phyloP scores from a whole-genome alignment of 1,140 invertebrate species.

The Platyura marginata region DNA sequence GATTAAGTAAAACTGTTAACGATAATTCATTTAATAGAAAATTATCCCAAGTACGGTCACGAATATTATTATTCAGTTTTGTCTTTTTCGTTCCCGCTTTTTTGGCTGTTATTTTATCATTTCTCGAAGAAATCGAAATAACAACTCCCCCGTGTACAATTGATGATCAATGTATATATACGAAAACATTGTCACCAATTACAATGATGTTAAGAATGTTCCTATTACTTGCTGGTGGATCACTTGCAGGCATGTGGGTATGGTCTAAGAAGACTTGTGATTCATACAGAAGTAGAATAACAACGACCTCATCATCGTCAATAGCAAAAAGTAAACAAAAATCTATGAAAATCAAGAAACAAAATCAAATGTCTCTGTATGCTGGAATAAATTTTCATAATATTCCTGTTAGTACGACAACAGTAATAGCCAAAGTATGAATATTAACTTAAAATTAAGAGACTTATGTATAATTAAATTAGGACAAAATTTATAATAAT shows the following conservation, averaged over 20 bases:
- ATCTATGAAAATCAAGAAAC: conserved; percentile 4
- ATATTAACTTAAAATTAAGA: no score
- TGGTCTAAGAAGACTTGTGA: conserved; percentile 74
- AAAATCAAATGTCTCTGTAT: conserved; percentile 11
- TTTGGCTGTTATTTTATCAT: conserved; percentile 32
- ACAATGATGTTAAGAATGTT: conserved; percentile 45
- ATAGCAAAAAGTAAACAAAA: conserved; percentile 7
- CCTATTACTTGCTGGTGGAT: conserved; percentile 58
- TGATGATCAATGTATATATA: conserved; percentile 30
- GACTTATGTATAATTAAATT: no score
- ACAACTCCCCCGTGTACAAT: conserved; percentile 29
- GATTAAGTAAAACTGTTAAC: conserved; percentile 35
- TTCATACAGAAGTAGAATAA: conserved; percentile 17
- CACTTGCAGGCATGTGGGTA: conserved; percentile 76
- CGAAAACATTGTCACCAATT: conserved; percentile 18
- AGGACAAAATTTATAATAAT: no score
- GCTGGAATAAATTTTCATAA: conserved; percentile 24
- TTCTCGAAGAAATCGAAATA: conserved; percentile 36
- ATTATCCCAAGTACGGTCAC: conserved; percentile 70
- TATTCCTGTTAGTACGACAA: conserved; percentile 14
- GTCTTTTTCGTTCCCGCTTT: conserved; percentile 52
- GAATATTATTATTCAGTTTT: conserved; percentile 62
- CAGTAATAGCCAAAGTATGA: no score
- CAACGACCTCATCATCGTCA: conserved; percentile 6
- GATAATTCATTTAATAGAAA: conserved; percentile 50